These are phyloP conservation scores for Ariopsis seemanni DNA, from an alignment of 2,113 vertebrate species.

Conservation along the genomic window DNA sequence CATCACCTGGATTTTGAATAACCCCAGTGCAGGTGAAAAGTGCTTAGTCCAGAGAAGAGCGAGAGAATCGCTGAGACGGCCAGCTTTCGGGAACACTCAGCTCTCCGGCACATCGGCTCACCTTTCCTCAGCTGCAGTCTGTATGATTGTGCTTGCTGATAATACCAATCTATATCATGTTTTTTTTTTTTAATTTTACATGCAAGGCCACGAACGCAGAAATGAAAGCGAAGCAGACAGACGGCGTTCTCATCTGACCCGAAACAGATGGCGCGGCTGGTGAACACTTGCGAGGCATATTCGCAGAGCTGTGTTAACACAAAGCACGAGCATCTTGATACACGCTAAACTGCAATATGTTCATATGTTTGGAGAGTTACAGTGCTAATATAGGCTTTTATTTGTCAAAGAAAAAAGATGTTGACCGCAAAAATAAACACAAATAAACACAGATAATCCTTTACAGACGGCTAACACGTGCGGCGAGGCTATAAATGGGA, in stretches of 20 bases:
- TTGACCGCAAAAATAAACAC: conserved; percentile 19
- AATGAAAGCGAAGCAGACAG: conserved; percentile 21
- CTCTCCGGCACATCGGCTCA: conserved; percentile 18
- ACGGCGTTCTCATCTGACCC: conserved; percentile 41
- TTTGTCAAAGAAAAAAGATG: conserved; percentile 24
- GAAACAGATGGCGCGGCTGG: conserved; percentile 52
- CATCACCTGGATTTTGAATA: conserved; percentile 19
- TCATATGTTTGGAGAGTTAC: conserved; percentile 26
- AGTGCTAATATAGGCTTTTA: conserved; percentile 18
- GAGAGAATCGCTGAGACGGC: conserved; percentile 44
- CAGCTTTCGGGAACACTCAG: conserved; percentile 49
- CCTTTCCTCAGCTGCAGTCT: conserved; percentile 40
- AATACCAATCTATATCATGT: conserved; percentile 27
- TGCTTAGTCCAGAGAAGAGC: conserved; percentile 44
- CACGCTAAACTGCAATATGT: conserved; percentile 37
- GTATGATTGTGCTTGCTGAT: conserved; percentile 44
- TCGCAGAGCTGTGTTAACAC: conserved; percentile 25
- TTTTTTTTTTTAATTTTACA: neutral
- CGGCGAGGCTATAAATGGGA: neutral
- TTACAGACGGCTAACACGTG: conserved; percentile 25
- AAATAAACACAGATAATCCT: conserved; percentile 29
- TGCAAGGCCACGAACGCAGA: conserved; percentile 26
- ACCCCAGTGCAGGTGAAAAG: conserved; percentile 48
- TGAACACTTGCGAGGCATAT: conserved; percentile 27
- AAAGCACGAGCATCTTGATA: conserved; percentile 30